phyloP scores from a whole-genome alignment of 2,797 vertebrate species.

The Enteromius unitaeniatus region DNA sequence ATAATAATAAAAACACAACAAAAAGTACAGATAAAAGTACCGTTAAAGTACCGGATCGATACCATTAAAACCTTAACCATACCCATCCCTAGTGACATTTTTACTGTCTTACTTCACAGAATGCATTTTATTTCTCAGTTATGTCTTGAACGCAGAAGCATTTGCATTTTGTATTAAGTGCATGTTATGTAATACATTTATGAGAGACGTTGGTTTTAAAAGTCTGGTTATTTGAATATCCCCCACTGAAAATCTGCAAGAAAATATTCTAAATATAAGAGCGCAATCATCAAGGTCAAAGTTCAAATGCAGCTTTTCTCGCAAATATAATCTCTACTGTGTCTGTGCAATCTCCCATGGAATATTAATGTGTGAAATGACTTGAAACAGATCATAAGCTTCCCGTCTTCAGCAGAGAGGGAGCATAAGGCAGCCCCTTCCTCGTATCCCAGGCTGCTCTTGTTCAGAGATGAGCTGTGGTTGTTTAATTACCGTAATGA shows the following conservation, averaged over 20 bases:
- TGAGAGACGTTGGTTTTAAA: neutral
- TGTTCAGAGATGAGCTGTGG: constrained; percentile 6
- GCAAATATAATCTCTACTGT: neutral
- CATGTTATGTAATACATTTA: constrained; percentile 1
- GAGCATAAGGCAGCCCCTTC: neutral
- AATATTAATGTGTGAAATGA: constrained; percentile 17
- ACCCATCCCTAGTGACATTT: neutral
- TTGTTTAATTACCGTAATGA: constrained; percentile 50
- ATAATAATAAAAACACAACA: too few species aligned
- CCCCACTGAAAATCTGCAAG: neutral
- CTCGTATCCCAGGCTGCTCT: neutral
- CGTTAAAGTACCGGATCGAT: too few species aligned
- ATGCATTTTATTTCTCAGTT: neutral
- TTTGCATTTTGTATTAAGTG: constrained; percentile 10
- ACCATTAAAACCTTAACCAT: too few species aligned
- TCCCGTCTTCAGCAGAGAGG: neutral
- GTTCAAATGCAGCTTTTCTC: constrained; percentile 32
- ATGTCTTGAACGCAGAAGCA: neutral
- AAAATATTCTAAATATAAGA: neutral
- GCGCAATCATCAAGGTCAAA: constrained; percentile 12
- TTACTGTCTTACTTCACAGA: neutral
- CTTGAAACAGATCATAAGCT: constrained; percentile 17
- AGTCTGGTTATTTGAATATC: neutral
- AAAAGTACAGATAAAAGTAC: too few species aligned
- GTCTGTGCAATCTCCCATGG: constrained; percentile 5